These are phyloP conservation scores for Trichechus manatus DNA, from an alignment of 2,113 vertebrate species.

Conservation along the genomic window DNA sequence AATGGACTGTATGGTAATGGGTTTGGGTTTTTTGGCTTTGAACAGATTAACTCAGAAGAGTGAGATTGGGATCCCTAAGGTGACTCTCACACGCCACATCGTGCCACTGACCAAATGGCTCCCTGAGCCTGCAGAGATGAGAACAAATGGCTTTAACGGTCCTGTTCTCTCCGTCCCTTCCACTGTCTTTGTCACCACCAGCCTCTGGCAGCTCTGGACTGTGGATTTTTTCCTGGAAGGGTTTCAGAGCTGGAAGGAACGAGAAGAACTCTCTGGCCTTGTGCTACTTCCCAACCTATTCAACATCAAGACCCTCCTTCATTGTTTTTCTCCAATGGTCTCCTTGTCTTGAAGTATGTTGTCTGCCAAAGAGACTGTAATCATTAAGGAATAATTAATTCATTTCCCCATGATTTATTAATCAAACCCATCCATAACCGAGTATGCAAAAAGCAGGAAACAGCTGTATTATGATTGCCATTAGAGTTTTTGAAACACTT, in stretches of 20 bases:
- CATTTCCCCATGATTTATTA: slow-evolving; percentile 77
- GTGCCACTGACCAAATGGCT: not conserved
- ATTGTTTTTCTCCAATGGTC: not conserved
- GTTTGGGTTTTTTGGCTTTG: no score
- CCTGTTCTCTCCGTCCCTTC: no score
- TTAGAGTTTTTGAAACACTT: slow-evolving; percentile 75
- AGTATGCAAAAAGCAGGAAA: slow-evolving; percentile 60
- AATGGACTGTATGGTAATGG: no score
- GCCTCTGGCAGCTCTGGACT: not conserved
- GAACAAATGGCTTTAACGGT: not conserved
- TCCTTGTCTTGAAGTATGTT: not conserved
- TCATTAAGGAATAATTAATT: slow-evolving; percentile 78
- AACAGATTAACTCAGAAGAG: not conserved
- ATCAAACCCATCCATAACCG: slow-evolving; percentile 66
- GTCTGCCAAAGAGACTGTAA: slow-evolving; percentile 60
- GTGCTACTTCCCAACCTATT: not conserved
- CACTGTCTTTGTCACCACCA: fast-evolving
- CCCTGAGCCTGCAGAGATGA: not conserved
- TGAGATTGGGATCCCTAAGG: not conserved
- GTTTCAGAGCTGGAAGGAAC: not conserved
- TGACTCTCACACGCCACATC: not conserved
- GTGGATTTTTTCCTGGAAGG: not conserved
- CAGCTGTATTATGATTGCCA: slow-evolving; percentile 69
- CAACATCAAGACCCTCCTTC: not conserved
- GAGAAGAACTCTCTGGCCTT: not conserved